Percentiles rank a stretch among this genome's conserved stretches.
phyloP scores from a whole-genome alignment of 2,888 invertebrate species.

The Apamea sordens region DNA sequence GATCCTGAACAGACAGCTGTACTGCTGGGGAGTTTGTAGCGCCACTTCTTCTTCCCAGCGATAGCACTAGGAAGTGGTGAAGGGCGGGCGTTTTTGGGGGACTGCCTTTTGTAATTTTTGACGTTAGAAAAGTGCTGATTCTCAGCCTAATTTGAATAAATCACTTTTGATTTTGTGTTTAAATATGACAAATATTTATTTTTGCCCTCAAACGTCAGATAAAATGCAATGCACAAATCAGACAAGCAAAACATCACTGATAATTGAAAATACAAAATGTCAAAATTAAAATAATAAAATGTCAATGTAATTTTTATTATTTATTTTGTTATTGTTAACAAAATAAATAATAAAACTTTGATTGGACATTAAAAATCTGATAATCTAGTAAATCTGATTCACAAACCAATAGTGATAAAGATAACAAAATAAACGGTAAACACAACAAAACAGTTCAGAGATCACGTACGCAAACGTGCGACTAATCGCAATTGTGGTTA shows the following conservation, averaged over 20 bases:
- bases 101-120: too few species aligned
- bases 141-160: too few species aligned
- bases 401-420: not conserved
- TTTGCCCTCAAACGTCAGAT: not conserved
- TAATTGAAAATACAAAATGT: not conserved
- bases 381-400: not conserved
- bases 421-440: conserved; percentile 14
- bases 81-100: too few species aligned
- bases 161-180: too few species aligned
- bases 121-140: too few species aligned
- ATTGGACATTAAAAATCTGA: too few species aligned
- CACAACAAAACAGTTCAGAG: not conserved
- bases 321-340: too few species aligned
- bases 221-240: not conserved
- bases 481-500: conserved; percentile 51
- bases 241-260: not conserved
- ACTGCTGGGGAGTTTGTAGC: too few species aligned
- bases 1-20: not conserved
- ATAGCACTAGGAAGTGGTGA: too few species aligned
- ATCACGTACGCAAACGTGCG: conserved; percentile 32
- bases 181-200: not conserved
- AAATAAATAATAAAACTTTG: too few species aligned
- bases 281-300: not conserved
- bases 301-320: too few species aligned
- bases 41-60: too few species aligned